Base-by-base conservation (phyloP, 1,140 invertebrate genomes). In the Copidosoma floridanum region DNA sequence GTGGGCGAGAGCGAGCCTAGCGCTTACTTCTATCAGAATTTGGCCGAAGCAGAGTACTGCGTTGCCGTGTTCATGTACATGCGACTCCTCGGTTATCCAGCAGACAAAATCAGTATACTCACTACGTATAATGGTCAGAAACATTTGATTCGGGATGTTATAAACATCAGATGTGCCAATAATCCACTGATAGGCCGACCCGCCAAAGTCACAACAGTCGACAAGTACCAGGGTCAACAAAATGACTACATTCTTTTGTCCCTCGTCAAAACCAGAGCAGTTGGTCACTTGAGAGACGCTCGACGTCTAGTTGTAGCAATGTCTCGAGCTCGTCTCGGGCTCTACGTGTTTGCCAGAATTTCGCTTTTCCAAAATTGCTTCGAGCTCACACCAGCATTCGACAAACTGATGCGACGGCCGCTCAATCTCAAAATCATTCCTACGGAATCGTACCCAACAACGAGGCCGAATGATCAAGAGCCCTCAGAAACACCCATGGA, bases 71-170 rank as follows among this genome's bases (percentile, higher is more conserved):
- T 95, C 74, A 99, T 98, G 94, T 99, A 96, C 73, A 99, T 99
- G 97, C 81, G 98, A 55, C 81, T 99, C 3, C 78, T 98, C 24
- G 97, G 97, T 0, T 99, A 99, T 84, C 95, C 97, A 0, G 94
- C 96, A 0, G 89, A 96, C 53, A 96, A 96, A 78, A 98, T 99
- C 60, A 97, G 97, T 14, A 98, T 99, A 68, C 77, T 99, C n/a
- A 99, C 97, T 0, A 99, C 98, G 0, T 99, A 99, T 78, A 99
- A 99, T 81, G 98, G 98, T 8, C 98, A 99, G 79, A 99, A 99
- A 75, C 94, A 98, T 81, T 83, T 99, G 18, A 93, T 99, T 27
- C 79, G 94, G 24, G 98, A 99, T 81, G 95, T 99, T 8, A 91
- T 99, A 46, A 90, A 95, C 66, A 91, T 93, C 46, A 75, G 73